Conservation (phyloP, 2,888 invertebrate genomes). For the Parascotia fuliginaria region DNA sequence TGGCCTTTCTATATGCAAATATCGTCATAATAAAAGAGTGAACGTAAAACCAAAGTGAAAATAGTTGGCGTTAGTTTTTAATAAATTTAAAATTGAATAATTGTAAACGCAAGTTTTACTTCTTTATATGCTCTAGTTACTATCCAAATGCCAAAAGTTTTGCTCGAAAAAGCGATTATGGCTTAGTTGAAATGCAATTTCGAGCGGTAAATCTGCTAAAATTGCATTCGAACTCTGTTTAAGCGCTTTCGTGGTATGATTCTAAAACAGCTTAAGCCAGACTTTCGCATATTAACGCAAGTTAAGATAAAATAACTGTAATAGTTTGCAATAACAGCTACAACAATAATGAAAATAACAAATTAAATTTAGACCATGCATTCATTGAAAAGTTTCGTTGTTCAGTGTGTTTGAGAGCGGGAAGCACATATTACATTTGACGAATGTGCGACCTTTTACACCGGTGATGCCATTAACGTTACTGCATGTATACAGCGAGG, state of each 20-base stretch:
- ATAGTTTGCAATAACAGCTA: background rate
- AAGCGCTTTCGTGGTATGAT: background rate
- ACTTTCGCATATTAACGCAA: background rate
- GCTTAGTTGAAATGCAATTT: constrained; percentile 7
- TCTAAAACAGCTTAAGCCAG: background rate
- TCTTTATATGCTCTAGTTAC: background rate
- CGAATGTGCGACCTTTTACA: constrained; percentile 11
- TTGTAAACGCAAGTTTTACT: background rate
- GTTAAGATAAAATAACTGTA: background rate
- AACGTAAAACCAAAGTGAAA: no score
- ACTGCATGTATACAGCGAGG: constrained; percentile 5
- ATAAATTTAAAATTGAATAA: background rate
- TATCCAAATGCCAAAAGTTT: background rate
- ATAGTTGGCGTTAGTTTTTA: no score
- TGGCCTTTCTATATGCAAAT: no score
- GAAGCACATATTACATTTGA: constrained; percentile 17
- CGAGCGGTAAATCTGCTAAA: background rate
- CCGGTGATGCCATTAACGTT: constrained; percentile 3
- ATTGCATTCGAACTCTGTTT: constrained; percentile 1
- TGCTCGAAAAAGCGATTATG: background rate
- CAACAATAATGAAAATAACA: background rate
- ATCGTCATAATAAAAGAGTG: no score
- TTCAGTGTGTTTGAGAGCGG: constrained; percentile 15
- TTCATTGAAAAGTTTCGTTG: background rate
- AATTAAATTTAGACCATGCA: background rate